phyloP scores from a whole-genome alignment of 2,888 invertebrate species.

The Troides oblongomaculatus region DNA sequence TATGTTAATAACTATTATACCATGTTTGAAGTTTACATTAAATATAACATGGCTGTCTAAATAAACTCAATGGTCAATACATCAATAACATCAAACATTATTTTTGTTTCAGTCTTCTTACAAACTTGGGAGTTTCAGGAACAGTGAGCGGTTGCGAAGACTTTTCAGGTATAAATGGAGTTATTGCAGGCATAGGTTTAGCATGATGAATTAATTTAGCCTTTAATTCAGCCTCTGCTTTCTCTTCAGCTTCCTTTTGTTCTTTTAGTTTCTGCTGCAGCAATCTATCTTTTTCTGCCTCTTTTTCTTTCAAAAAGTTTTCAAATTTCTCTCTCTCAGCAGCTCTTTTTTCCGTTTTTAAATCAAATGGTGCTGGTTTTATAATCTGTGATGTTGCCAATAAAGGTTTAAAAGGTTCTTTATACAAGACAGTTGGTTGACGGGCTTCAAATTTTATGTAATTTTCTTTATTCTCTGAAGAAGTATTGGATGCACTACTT shows the following conservation, averaged over 20 bases:
- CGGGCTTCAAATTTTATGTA: conserved; percentile 81
- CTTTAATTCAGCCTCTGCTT: conserved; percentile 73
- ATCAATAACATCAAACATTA: conserved; percentile 31
- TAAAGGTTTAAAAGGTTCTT: conserved; percentile 83
- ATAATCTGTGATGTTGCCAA: conserved; percentile 65
- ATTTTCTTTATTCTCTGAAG: conserved; percentile 72
- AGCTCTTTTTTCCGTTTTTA: conserved; percentile 84
- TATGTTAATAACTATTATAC: neutral
- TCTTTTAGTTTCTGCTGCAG: conserved; percentile 61
- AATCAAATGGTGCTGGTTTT: conserved; percentile 75
- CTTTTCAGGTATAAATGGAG: conserved; percentile 73
- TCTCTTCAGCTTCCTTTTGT: conserved; percentile 69
- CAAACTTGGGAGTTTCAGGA: conserved; percentile 82
- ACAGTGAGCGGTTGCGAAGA: conserved; percentile 79
- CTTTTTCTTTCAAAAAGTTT: conserved; percentile 73
- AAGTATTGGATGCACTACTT: conserved; percentile 52
- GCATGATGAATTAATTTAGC: conserved; percentile 82
- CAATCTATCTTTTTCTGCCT: conserved; percentile 69
- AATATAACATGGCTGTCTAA: neutral
- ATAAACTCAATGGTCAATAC: neutral
- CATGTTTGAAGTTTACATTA: neutral
- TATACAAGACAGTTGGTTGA: conserved; percentile 80
- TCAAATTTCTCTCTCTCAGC: conserved; percentile 82
- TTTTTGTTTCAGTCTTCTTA: conserved; percentile 58
- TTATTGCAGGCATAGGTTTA: conserved; percentile 78